phyloP scores from a whole-genome alignment of 2,888 invertebrate genomes.

The Alloscopus bannaensis region DNA sequence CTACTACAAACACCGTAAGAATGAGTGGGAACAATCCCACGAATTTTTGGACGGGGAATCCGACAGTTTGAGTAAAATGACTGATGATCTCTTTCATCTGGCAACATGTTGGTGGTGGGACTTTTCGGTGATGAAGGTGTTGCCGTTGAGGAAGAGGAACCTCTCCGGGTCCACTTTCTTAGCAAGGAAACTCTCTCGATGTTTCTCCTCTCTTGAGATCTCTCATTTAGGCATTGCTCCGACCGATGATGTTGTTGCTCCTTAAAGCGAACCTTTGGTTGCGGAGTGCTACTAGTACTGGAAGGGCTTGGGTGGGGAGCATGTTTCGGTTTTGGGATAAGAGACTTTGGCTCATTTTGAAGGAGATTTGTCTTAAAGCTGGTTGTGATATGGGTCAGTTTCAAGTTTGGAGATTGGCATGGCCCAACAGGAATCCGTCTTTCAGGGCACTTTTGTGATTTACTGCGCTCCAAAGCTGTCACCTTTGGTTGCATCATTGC shows the following conservation, averaged over 20 bases:
- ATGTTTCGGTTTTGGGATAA: slow-evolving; percentile 31
- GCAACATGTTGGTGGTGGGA: slow-evolving; percentile 39
- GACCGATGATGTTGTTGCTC: slow-evolving; percentile 51
- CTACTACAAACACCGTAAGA: slow-evolving; percentile 61
- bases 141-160: slow-evolving; percentile 34
- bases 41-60: slow-evolving; percentile 65
- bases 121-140: neutral
- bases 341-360: slow-evolving; percentile 31
- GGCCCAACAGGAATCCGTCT: neutral
- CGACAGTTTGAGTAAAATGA: slow-evolving; percentile 52
- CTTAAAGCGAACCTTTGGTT: slow-evolving; percentile 57
- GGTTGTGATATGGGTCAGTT: slow-evolving; percentile 32
- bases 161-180: slow-evolving; percentile 26
- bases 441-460: slow-evolving; percentile 58
- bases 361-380: slow-evolving; percentile 22
- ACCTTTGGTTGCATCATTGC: slow-evolving; percentile 48
- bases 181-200: slow-evolving; percentile 15
- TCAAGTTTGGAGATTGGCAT: slow-evolving; percentile 21
- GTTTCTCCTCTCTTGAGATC: slow-evolving; percentile 23
- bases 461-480: slow-evolving; percentile 37
- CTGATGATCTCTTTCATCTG: slow-evolving; percentile 45
- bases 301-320: slow-evolving; percentile 15
- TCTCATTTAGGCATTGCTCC: slow-evolving; percentile 35
- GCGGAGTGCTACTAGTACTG: slow-evolving; percentile 27
- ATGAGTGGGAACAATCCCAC: slow-evolving; percentile 64